Evolutionary conservation across 2,888 invertebrate genomes (phyloP).

Genomic region (Drosophila nr. perissopoda): DNA sequence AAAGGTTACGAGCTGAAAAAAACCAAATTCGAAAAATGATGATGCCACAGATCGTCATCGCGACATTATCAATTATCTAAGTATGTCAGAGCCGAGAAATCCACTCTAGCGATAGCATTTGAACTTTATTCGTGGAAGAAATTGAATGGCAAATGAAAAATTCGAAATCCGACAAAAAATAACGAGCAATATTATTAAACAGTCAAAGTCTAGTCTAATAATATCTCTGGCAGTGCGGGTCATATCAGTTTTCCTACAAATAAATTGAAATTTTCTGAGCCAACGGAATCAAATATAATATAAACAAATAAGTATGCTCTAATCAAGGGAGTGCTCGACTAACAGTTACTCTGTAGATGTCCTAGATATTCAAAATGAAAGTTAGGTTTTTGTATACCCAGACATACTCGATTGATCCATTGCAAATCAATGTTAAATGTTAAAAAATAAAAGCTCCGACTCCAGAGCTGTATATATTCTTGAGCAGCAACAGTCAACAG

Average conservation of each 20-base stretch:
- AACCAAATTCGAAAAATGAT: constrained; percentile 22
- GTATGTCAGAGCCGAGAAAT: constrained; percentile 11
- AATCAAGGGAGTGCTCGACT: background rate
- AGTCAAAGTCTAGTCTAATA: constrained; percentile 35
- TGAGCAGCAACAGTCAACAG: background rate
- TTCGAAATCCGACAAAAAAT: background rate
- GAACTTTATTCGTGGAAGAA: constrained; percentile 24
- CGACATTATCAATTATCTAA: constrained; percentile 31
- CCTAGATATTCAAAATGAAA: background rate
- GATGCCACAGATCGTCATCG: constrained; percentile 17
- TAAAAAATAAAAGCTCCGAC: background rate
- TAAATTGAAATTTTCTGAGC: constrained; percentile 50
- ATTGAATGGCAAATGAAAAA: constrained; percentile 8
- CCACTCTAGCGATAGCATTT: constrained; percentile 33
- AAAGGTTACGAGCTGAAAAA: constrained; percentile 31
- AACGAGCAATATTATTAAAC: constrained; percentile 9
- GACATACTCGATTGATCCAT: background rate
- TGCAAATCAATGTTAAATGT: background rate
- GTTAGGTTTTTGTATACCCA: too few relatives aligned
- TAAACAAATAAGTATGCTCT: background rate
- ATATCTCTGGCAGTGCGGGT: constrained; percentile 27
- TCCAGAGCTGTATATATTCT: background rate
- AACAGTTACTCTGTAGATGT: background rate
- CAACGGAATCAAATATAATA: background rate
- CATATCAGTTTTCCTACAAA: constrained; percentile 48